Percentiles rank a stretch among this genome's conserved stretches.
These are phyloP conservation scores for Graphium colonna DNA, from an alignment of 2,888 invertebrate genomes.

Conservation along the genomic window DNA sequence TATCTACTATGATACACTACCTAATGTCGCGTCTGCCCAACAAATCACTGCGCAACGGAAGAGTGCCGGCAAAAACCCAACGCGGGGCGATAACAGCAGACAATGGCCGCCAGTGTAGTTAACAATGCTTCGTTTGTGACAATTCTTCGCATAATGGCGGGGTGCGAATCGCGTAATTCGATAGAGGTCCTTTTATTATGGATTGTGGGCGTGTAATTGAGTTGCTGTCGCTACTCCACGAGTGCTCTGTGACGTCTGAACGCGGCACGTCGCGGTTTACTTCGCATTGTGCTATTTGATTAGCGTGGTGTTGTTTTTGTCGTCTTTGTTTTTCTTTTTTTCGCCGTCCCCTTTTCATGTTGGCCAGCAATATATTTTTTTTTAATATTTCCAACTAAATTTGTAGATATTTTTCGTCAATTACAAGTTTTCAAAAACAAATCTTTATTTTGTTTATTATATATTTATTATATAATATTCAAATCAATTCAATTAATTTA, in stretches of 20 bases:
- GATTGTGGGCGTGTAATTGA: constrained; percentile 73
- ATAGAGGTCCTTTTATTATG: constrained; percentile 71
- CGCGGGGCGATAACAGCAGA: constrained; percentile 70
- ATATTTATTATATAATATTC: no score
- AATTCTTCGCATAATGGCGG: constrained; percentile 75
- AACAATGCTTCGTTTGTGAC: constrained; percentile 78
- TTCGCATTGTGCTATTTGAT: constrained; percentile 9
- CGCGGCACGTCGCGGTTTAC: constrained; percentile 27
- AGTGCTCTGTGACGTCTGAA: constrained; percentile 50
- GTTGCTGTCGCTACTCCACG: constrained; percentile 57
- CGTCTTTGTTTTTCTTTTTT: constrained; percentile 23
- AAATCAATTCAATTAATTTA: no score
- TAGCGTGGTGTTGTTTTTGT: constrained; percentile 24
- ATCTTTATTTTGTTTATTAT: no score
- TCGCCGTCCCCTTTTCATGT: background rate
- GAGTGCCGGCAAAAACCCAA: constrained; percentile 72
- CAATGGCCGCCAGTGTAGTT: constrained; percentile 72
- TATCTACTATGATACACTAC: constrained; percentile 28
- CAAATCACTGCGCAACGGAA: constrained; percentile 56
- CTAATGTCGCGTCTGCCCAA: constrained; percentile 44
- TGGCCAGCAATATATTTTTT: no score
- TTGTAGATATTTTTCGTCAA: no score
- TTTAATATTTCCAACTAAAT: no score
- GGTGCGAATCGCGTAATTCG: constrained; percentile 72
- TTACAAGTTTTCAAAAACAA: no score